Base-by-base conservation (phyloP, 2,113 vertebrate genomes). In the Prietella phreatophila region DNA sequence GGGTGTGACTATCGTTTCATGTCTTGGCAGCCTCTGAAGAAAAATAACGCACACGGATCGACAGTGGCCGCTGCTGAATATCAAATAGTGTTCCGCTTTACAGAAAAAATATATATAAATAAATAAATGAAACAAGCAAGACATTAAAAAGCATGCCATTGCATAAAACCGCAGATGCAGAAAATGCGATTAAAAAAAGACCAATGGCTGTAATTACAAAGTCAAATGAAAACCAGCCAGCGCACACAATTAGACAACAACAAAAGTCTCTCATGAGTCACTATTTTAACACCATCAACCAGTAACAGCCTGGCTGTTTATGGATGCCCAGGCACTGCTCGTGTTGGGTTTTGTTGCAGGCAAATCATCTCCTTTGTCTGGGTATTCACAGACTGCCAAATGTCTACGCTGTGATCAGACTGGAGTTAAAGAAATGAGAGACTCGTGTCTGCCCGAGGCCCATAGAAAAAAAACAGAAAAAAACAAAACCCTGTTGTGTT, bases 221-320 rank as follows among this genome's bases (percentile, higher is more conserved):
- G 55, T 78, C n/a, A 80, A 67, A 85, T 71, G 85, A 88, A 85
- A 83, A 84, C 33, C 84, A 86, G 82, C 85, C 89, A 73, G 42
- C 78, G 39, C 69, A 84, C 71, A 83, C 89, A 90, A 90, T 90
- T 90, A 90, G 60, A 89, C 61, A 87, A 76, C 84, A 79, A 82
- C 83, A 82, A 82, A 75, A 84, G 82, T 84, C 69, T 87, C 82
- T 85, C 73, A 76, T 42, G 53, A 80, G 88, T 88, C 79, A 47
- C 78, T 63, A 67, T 86, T 84, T 85, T 85, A 88, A 89, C 67
- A 85, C 58, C 47, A 50, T 65, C 56, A 47, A 47, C 33, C 65
- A 82, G 76, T 42, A 69, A 82, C 79, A 87, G 61, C 55, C 71
- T 84, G 71, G 60, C 6, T 39, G 36, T 87, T 76, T 75, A 53